Evolutionary conservation across 2,888 invertebrate genomes (phyloP).

Genomic region (Baccha elongata): DNA sequence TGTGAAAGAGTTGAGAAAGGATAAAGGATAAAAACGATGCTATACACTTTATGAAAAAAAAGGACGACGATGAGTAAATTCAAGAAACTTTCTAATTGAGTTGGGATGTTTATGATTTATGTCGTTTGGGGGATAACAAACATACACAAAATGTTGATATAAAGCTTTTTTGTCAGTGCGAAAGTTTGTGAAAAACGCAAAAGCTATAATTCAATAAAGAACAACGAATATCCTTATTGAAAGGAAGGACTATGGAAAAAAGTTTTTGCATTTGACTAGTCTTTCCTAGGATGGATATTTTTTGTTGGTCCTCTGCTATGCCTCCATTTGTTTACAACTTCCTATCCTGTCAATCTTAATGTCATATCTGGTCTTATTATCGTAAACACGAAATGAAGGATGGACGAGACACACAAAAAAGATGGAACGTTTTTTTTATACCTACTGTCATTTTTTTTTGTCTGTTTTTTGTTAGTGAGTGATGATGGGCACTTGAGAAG

Average conservation of each 20-base stretch:
- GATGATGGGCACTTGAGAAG: conserved; percentile 61
- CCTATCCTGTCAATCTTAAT: conserved; percentile 69
- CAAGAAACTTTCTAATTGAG: conserved; percentile 65
- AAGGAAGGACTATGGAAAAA: conserved; percentile 8
- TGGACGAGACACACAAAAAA: conserved; percentile 28
- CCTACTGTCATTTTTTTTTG: not conserved
- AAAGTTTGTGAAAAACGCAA: not conserved
- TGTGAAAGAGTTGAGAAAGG: conserved; percentile 43
- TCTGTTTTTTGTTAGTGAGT: conserved; percentile 40
- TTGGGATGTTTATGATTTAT: conserved; percentile 72
- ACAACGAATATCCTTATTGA: conserved; percentile 49
- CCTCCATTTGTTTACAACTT: conserved; percentile 51
- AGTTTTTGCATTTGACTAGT: not conserved
- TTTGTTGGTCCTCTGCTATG: not conserved
- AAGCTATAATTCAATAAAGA: conserved; percentile 63
- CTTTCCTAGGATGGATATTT: not conserved
- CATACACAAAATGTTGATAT: conserved; percentile 38
- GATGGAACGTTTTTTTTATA: conserved; percentile 21
- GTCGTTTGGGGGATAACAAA: conserved; percentile 49
- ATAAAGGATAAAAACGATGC: not conserved
- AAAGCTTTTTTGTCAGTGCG: conserved; percentile 24
- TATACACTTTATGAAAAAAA: not conserved
- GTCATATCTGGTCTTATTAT: conserved; percentile 70
- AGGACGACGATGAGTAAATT: conserved; percentile 28
- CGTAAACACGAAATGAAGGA: conserved; percentile 64